Conservation (phyloP, 92 coral and sea anemone genomes). For the Parazoanthus darwini region DNA sequence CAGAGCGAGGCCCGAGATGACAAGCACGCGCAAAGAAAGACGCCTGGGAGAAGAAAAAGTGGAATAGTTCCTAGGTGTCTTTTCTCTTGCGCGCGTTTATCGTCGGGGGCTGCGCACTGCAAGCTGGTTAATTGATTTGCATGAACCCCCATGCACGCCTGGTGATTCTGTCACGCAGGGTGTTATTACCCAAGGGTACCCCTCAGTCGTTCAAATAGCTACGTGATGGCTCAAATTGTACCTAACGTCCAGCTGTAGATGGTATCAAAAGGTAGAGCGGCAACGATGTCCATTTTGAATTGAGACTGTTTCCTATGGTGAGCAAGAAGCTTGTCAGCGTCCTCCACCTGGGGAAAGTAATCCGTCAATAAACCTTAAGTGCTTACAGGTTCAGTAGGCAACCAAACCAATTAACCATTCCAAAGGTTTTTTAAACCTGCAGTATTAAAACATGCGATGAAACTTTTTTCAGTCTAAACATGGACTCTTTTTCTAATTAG, state of each 20-base stretch:
- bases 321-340: slow-evolving; percentile 52
- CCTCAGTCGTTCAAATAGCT: neutral
- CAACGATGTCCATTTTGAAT: slow-evolving; percentile 56
- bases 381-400: neutral
- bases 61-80: too few species aligned
- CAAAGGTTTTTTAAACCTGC: too few species aligned
- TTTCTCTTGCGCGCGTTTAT: too few species aligned
- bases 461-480: neutral
- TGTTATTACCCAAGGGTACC: too few species aligned
- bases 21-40: too few species aligned
- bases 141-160: too few species aligned
- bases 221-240: slow-evolving; percentile 9
- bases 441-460: too few species aligned
- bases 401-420: neutral
- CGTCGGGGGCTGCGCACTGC: too few species aligned
- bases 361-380: neutral
- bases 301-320: slow-evolving; percentile 50
- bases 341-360: slow-evolving; percentile 46
- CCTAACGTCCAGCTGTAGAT: slow-evolving; percentile 49
- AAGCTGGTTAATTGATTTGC: too few species aligned
- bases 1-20: too few species aligned
- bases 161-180: too few species aligned
- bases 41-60: too few species aligned
- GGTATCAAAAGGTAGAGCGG: slow-evolving; percentile 57
- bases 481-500: neutral